Percentiles rank a stretch among this genome's conserved stretches.
Evolutionary conservation across 2,113 vertebrate genomes (phyloP).

Genomic region (Indri indri): DNA sequence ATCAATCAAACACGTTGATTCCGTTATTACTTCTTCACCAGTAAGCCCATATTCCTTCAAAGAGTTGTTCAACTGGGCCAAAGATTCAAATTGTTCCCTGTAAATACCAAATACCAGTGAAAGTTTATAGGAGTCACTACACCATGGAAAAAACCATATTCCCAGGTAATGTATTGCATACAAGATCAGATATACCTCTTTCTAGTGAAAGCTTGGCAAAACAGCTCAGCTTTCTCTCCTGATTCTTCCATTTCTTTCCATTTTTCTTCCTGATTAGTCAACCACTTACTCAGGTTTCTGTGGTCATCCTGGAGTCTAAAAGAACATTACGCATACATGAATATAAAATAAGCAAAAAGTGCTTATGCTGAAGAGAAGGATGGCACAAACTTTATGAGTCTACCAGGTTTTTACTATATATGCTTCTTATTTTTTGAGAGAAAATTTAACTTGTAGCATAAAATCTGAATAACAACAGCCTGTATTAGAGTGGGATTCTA

Average conservation of each 20-base stretch:
- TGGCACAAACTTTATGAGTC: neutral
- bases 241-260: constrained; percentile 71
- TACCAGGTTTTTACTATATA: neutral
- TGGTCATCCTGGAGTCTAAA: constrained; percentile 81
- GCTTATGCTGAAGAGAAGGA: neutral
- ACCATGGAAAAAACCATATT: neutral
- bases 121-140: neutral
- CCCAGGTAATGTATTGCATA: neutral
- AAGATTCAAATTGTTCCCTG: constrained; percentile 82
- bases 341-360: neutral
- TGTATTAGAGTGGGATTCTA: neutral
- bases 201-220: constrained; percentile 70
- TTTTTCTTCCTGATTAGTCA: constrained; percentile 80
- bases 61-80: constrained; percentile 76
- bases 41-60: constrained; percentile 79
- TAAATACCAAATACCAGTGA: constrained; percentile 52
- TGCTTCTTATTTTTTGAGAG: neutral
- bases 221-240: constrained; percentile 64
- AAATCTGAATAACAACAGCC: neutral
- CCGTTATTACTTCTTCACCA: constrained; percentile 68
- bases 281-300: constrained; percentile 79
- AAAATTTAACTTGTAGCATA: constrained; percentile 21
- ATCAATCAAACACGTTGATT: constrained; percentile 68
- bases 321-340: neutral
- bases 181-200: constrained; percentile 78